phyloP scores from a whole-genome alignment of 2,888 invertebrate genomes.

The Conchocele bisecta region DNA sequence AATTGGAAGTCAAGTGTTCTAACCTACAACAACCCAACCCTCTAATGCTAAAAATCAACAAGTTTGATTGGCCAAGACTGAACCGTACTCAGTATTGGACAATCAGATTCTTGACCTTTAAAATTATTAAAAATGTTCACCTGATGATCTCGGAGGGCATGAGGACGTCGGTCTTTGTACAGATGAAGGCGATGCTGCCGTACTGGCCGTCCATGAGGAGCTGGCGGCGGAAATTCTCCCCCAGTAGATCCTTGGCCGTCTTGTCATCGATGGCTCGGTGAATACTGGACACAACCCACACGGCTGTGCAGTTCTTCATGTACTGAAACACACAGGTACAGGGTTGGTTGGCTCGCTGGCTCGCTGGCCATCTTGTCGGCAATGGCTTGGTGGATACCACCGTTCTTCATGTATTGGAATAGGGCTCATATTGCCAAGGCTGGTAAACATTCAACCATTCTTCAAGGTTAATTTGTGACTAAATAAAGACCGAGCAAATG shows the following conservation, averaged over 20 bases:
- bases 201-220: conserved; percentile 77
- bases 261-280: conserved; percentile 73
- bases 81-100: too few relatives aligned
- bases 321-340: conserved; percentile 65
- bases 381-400: conserved; percentile 72
- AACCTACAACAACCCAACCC: too few relatives aligned
- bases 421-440: too few relatives aligned
- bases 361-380: conserved; percentile 74
- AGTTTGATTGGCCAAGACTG: too few relatives aligned
- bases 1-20: too few relatives aligned
- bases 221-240: conserved; percentile 74
- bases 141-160: conserved; percentile 69
- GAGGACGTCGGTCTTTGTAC: conserved; percentile 71
- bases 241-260: conserved; percentile 72
- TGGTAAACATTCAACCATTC: too few relatives aligned
- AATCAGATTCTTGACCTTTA: too few relatives aligned
- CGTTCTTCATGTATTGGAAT: conserved; percentile 71
- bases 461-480: too few relatives aligned
- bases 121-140: too few relatives aligned
- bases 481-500: too few relatives aligned
- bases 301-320: conserved; percentile 72
- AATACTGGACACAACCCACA: conserved; percentile 74
- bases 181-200: conserved; percentile 71
- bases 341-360: too few relatives aligned
- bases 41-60: too few relatives aligned